Evolutionary conservation across 2,113 vertebrate genomes (phyloP), one percentile per base, ranked within the genome.

Genomic region (Manacus vitellinus): DNA sequence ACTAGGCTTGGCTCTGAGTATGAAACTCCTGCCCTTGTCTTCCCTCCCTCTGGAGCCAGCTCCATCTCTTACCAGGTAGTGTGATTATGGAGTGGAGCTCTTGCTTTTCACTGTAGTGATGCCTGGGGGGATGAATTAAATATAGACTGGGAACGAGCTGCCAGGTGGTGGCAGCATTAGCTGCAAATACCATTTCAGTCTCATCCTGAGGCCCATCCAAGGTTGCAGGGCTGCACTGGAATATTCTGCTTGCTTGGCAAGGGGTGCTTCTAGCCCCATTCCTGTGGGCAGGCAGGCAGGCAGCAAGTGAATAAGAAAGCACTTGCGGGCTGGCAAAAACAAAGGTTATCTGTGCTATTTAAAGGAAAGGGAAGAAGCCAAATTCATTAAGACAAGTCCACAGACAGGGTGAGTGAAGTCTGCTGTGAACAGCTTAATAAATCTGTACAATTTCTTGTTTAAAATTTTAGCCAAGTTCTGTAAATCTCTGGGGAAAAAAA

Each of bases 101-200:
- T 30, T 8, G 8, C 27, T 75, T 25, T 28, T 51, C 74, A 1
- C 10, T 2, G 4, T 0, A 71, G n/a, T 1, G 21, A n/a, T 2
- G 10, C n/a, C 15, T 1, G 2, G n/a, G 24, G 74, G 39, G 39
- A 35, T 16, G 12, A 46, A 30, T 23, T 37, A 33, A 54, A 54
- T 5, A 20, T 2, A 51, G 27, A 4, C 4, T 2, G 33, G 59
- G 24, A 61, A 37, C 31, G 31, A 58, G 58, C 65, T 75, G 83
- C 94, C 97, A 82, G 89, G 11, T 0, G 91, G 65, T 85, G 95
- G 97, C 97, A 97, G 93, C 92, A 75, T 86, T 49, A 1, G 20
- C 88, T 82, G 68, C 65, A 76, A 88, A 41, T 15, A 17, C 4
- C 27, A 49, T 46, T 54, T 46, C 46, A 24, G 55, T 10, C 62